Base-by-base conservation (phyloP, 1,140 invertebrate genomes). In the Tribolium madens region DNA sequence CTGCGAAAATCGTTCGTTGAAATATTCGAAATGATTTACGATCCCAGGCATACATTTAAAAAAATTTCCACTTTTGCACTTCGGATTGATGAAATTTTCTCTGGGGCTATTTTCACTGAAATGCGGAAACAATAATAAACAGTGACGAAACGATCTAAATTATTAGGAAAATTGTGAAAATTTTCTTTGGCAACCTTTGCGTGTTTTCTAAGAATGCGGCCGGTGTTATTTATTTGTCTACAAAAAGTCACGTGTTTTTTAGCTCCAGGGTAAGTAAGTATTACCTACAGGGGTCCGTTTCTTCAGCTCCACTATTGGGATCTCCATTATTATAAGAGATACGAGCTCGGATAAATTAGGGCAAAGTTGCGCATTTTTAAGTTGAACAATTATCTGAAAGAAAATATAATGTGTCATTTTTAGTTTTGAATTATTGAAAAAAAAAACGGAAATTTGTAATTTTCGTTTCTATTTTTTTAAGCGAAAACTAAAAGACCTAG, bases 21-120 rank as follows among this genome's bases (percentile, higher is more conserved):
- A 64, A 64, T 26, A 64, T 64, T 33, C 57, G 57, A 33, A 64
- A 64, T 64, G 57, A 64, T 64, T 64, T 64, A 64, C 57, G 57
- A 10, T 4, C 57, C 26, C 26, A 9, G 10, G 7, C 53, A 10
- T 60, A 64, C 31, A 64, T 64, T 64, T n/a, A n/a, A n/a, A n/a
- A n/a, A n/a, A n/a, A n/a, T 26, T 33, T 64, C 21, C 57, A 36
- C 21, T 26, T 64, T 33, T 13, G 13, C 57, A 64, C 57, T 36
- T 64, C 12, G 1, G 12, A 4, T 4, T 64, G 31, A 12, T 13
- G 57, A 64, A 64, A 57, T 57, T 33, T 64, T 5, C 57, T 13
- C 26, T n/a, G 3, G 1, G 26, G 57, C 57, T 64, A 64, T 64
- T 64, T 33, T 57, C 52, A n/a, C 3, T n/a, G 36, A 64, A 64